Percentiles rank a stretch among this genome's conserved stretches.
These are phyloP conservation scores for Rhombomys opimus DNA, from an alignment of 2,113 vertebrate genomes.

Conservation along the genomic window DNA sequence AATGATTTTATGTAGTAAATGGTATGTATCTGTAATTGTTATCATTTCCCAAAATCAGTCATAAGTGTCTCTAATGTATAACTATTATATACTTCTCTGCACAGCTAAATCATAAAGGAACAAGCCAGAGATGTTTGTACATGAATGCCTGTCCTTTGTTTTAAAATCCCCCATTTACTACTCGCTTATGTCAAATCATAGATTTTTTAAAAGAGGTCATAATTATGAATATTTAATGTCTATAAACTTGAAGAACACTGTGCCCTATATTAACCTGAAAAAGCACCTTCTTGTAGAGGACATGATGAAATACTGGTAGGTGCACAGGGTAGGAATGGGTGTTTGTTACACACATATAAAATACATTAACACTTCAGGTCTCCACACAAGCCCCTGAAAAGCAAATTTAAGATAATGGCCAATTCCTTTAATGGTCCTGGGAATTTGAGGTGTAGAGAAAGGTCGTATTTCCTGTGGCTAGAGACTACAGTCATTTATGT, in stretches of 20 bases:
- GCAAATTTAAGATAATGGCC: neutral
- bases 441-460: neutral
- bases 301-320: neutral
- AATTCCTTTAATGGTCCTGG: neutral
- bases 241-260: neutral
- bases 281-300: neutral
- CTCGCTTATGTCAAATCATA: neutral
- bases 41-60: neutral
- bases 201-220: neutral
- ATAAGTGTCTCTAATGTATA: neutral
- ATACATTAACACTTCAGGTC: neutral
- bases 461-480: no score
- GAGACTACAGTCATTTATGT: neutral
- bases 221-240: neutral
- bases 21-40: neutral
- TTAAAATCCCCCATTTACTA: neutral
- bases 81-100: neutral
- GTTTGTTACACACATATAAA: neutral
- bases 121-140: neutral
- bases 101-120: neutral
- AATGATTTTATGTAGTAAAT: neutral
- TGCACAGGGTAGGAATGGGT: no score
- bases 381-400: neutral
- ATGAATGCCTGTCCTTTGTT: neutral
- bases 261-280: neutral